phyloP scores from a whole-genome alignment of 2,888 invertebrate genomes.

The Apamea epomidion region DNA sequence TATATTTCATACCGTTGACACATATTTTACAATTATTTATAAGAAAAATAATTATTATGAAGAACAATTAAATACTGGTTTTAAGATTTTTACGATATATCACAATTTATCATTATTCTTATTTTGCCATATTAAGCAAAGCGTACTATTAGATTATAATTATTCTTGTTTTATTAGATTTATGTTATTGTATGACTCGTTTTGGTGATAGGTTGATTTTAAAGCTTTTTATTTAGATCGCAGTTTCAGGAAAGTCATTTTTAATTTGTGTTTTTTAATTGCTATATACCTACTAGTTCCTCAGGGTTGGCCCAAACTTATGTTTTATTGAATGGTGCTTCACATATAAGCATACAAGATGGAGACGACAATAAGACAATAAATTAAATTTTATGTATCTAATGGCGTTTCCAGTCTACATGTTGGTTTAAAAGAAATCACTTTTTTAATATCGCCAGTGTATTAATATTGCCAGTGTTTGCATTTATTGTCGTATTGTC shows the following conservation, averaged over 20 bases:
- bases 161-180: constrained; percentile 20
- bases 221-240: constrained; percentile 17
- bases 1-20: constrained; percentile 25
- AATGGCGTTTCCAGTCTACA: too few relatives aligned
- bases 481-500: too few relatives aligned
- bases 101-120: constrained; percentile 24
- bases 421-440: too few relatives aligned
- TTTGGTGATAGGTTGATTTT: constrained; percentile 19
- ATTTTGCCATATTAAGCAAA: constrained; percentile 44
- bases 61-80: constrained; percentile 27
- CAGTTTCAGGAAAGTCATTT: constrained; percentile 12
- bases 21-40: constrained; percentile 15
- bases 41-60: constrained; percentile 4
- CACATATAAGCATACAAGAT: background rate
- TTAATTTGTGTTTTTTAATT: constrained; percentile 2
- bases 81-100: constrained; percentile 20
- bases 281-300: constrained; percentile 37
- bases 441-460: too few relatives aligned
- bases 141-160: constrained; percentile 12
- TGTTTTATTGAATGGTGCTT: constrained; percentile 16
- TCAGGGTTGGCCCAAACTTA: constrained; percentile 38
- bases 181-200: constrained; percentile 3
- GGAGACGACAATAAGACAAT: too few relatives aligned
- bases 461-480: too few relatives aligned
- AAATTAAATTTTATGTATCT: too few relatives aligned